phyloP scores from a whole-genome alignment of 2,113 vertebrate species.

The Serinus canaria region DNA sequence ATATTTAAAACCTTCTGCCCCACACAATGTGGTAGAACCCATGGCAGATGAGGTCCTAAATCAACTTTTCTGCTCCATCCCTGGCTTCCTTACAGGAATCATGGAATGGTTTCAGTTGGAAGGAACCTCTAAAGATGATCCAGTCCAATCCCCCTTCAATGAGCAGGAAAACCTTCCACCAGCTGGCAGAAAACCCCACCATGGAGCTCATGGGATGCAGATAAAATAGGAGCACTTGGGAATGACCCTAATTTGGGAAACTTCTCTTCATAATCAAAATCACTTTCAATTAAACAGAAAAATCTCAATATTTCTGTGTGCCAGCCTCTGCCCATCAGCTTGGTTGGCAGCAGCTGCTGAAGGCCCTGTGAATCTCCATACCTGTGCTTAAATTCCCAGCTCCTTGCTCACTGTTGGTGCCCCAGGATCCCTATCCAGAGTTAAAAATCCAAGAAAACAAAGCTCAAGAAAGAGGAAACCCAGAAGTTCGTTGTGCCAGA shows the following conservation, averaged over 20 bases:
- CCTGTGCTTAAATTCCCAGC: neutral
- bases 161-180: neutral
- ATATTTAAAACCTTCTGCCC: neutral
- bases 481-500: conserved; percentile 40
- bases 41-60: neutral
- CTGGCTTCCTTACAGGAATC: neutral
- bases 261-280: neutral
- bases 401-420: neutral
- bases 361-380: neutral
- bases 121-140: neutral
- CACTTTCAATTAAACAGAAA: neutral
- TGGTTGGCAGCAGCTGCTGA: neutral
- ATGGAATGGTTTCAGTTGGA: neutral
- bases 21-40: neutral
- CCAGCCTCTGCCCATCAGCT: neutral
- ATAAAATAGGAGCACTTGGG: neutral
- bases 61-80: neutral
- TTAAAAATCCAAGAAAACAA: conserved; percentile 10
- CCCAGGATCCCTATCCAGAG: neutral
- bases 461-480: neutral
- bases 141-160: neutral
- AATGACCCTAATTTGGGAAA: neutral
- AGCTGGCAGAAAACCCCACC: neutral
- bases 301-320: neutral
- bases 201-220: neutral